phyloP scores from a whole-genome alignment of 2,797 vertebrate genomes.

The Trichosurus vulpecula region DNA sequence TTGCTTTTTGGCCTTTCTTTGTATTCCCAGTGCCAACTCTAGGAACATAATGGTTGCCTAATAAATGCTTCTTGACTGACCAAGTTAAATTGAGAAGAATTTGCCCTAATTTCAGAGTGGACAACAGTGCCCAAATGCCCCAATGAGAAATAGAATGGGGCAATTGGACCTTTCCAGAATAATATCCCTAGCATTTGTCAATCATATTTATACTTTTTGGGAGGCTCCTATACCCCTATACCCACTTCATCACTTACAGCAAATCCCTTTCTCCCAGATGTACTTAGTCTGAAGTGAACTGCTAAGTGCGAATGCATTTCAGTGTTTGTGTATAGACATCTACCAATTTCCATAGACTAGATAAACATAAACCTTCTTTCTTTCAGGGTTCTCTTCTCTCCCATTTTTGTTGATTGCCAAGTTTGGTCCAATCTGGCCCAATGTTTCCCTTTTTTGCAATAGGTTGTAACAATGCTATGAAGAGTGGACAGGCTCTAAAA shows the following conservation, averaged over 20 bases:
- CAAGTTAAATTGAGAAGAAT: conserved; percentile 23
- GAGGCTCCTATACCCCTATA: neutral
- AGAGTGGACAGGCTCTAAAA: neutral
- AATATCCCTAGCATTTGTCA: conserved; percentile 15
- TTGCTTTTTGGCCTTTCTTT: neutral
- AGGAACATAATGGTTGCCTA: neutral
- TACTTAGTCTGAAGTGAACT: neutral
- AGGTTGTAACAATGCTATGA: neutral
- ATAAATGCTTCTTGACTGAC: neutral
- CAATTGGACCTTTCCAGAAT: neutral
- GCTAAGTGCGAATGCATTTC: neutral
- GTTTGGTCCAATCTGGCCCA: neutral
- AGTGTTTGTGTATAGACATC: neutral
- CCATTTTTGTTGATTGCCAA: neutral
- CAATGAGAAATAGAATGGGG: conserved; percentile 11
- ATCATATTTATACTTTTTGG: neutral
- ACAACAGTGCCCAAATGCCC: conserved; percentile 33
- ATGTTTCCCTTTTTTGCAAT: neutral
- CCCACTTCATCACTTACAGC: neutral
- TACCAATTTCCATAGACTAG: neutral
- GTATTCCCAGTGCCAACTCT: neutral
- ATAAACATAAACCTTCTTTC: neutral
- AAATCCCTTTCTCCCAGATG: neutral
- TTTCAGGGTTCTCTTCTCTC: neutral
- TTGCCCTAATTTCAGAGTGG: conserved; percentile 42